A percentile compares a stretch with the other conserved stretches of the same genome.
phyloP scores from a whole-genome alignment of 2,888 invertebrate species.

The Rhogogaster chlorosoma region DNA sequence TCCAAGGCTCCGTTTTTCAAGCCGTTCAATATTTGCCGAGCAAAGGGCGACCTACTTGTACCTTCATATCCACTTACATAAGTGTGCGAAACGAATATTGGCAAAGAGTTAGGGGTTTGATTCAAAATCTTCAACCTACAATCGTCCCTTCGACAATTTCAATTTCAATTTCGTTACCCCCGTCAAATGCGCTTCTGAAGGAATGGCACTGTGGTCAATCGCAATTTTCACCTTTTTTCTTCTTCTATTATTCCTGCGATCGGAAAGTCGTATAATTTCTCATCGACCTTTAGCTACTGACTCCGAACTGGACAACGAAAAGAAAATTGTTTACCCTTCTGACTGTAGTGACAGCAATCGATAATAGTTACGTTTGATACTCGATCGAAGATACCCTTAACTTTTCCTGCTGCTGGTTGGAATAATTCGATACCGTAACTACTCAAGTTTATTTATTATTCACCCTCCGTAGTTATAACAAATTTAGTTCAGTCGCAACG shows the following conservation, averaged over 20 bases:
- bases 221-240: background rate
- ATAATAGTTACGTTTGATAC: background rate
- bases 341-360: background rate
- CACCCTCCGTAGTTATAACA: background rate
- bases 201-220: background rate
- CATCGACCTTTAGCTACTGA: background rate
- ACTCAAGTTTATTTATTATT: background rate
- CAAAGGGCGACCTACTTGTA: conserved; percentile 15
- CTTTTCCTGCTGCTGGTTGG: background rate
- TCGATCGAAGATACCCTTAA: background rate
- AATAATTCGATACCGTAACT: background rate
- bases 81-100: conserved; percentile 3
- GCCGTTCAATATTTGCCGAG: conserved; percentile 38
- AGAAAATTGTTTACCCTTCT: background rate
- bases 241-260: background rate
- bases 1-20: conserved; percentile 31
- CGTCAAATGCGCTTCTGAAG: background rate
- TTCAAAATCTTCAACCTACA: background rate
- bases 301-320: background rate
- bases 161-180: background rate
- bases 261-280: background rate
- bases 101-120: background rate
- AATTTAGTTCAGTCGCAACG: background rate
- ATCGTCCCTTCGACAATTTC: background rate
- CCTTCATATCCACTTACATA: background rate